Base-by-base conservation (phyloP, 2,888 invertebrate species). In the Lithophane ornitopus region DNA sequence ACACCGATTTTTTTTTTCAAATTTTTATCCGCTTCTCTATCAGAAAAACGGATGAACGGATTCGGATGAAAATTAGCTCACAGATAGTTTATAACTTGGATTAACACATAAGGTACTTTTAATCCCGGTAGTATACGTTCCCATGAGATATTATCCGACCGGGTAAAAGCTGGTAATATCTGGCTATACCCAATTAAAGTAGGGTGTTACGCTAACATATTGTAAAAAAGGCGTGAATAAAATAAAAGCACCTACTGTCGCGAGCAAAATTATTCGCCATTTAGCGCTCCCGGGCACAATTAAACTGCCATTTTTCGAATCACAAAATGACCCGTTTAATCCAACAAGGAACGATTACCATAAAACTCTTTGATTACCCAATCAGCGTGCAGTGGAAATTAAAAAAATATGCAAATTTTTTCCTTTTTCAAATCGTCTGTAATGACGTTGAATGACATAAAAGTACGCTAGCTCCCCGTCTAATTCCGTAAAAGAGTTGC, bases 401-500 rank as follows among this genome's bases (percentile, higher is more conserved):
- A 86, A 87, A 86, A 86, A 86, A 82, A 82, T 68, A 87, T 87
- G 87, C 67, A 79, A 87, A 87, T 87, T 80, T 28, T 28, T 74
- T 81, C 44, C 67, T 76, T 86, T 86, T 87, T 85, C 80, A 77
- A 86, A 86, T 81, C 78, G 81, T 28, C 70, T 80, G 82, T 85
- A 67, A 67, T 67, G 67, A 67, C 19, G 34, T n/a, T 39, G 54
- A 54, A 67, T 67, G 54, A 67, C n/a, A 67, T 54, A 54, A 39
- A 67, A 67, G 67, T 67, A 39, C 54, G 34, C 78, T 68, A 70
- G 82, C 79, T 81, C 82, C 81, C 85, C 39, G 80, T 78, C 87
- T 86, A 86, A 85, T 87, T 87, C 85, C 49, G 75, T 71, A 74
- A 87, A 86, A 80, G 85, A 87, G 87, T 87, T 81, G 87, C 46